phyloP scores from a whole-genome alignment of 2,797 vertebrate species.

The Hypotaenidia okinawae region DNA sequence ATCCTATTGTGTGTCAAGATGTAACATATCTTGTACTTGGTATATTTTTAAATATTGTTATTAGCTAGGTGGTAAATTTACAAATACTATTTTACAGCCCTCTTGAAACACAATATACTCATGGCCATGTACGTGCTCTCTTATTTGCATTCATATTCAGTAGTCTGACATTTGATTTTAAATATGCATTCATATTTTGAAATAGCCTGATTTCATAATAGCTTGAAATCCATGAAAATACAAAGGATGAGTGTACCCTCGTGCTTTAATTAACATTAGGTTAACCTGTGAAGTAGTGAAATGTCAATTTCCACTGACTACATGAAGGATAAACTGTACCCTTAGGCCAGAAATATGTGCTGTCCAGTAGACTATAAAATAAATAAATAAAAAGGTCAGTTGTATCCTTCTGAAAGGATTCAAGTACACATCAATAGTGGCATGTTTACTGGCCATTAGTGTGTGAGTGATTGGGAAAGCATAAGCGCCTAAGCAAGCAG shows the following conservation, averaged over 20 bases:
- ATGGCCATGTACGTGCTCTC: neutral
- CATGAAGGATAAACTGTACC: neutral
- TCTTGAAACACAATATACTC: neutral
- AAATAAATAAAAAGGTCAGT: neutral
- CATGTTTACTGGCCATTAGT: neutral
- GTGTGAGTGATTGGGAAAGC: neutral
- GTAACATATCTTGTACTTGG: neutral
- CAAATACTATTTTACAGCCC: neutral
- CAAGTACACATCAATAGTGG: neutral
- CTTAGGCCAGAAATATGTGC: neutral
- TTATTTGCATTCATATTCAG: slow-evolving; percentile 30
- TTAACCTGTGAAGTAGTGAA: slow-evolving; percentile 3
- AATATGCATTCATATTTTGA: slow-evolving; percentile 39
- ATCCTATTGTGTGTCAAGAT: neutral
- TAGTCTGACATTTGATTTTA: slow-evolving; percentile 53
- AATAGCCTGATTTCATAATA: slow-evolving; percentile 39
- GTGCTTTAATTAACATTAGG: slow-evolving; percentile 52
- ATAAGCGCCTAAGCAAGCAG: neutral
- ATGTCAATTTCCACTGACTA: slow-evolving; percentile 28
- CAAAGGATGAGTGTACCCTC: slow-evolving; percentile 8
- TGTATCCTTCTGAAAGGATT: neutral
- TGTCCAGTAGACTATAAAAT: neutral
- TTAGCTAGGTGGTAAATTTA: neutral
- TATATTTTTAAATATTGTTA: neutral
- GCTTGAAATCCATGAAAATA: slow-evolving; percentile 29